Percentiles rank a stretch among this genome's conserved stretches.
Evolutionary conservation across 2,113 vertebrate species (phyloP).

Genomic region (Varanus salvator): DNA sequence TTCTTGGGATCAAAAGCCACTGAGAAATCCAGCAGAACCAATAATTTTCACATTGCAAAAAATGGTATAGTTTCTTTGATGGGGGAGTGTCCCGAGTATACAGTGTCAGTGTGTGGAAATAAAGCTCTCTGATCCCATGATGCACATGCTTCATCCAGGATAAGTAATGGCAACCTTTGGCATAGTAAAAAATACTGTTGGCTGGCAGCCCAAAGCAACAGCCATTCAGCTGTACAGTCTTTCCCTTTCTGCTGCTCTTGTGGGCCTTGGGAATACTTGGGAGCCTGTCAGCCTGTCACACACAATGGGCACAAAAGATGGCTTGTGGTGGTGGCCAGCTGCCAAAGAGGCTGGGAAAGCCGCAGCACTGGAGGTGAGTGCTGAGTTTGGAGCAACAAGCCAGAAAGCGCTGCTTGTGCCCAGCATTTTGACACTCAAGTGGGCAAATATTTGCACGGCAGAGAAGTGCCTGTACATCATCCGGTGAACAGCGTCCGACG

Average conservation of each 20-base stretch:
- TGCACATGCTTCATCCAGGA: not conserved
- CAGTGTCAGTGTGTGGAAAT: not conserved
- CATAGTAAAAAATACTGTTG: not conserved
- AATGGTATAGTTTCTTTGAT: not conserved
- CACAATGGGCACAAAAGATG: slow-evolving; percentile 23
- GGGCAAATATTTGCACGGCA: slow-evolving; percentile 14
- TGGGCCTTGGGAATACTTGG: not conserved
- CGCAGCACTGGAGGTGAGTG: not conserved
- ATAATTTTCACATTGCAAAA: not conserved
- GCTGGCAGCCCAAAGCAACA: not conserved
- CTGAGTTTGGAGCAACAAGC: not conserved
- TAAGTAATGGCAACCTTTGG: not conserved
- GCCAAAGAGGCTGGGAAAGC: not conserved
- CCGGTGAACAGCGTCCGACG: not conserved
- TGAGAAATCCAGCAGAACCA: not conserved
- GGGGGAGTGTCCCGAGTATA: not conserved
- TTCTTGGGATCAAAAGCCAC: not conserved
- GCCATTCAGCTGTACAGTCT: not conserved
- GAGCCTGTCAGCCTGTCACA: not conserved
- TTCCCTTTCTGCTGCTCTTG: not conserved
- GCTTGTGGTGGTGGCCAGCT: not conserved
- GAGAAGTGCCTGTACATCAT: not conserved
- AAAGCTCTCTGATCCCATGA: not conserved
- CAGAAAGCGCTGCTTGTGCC: not conserved
- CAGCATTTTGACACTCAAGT: not conserved